These are phyloP conservation scores for Hylaea fasciaria DNA, from an alignment of 2,888 invertebrate genomes.

Conservation along the genomic window DNA sequence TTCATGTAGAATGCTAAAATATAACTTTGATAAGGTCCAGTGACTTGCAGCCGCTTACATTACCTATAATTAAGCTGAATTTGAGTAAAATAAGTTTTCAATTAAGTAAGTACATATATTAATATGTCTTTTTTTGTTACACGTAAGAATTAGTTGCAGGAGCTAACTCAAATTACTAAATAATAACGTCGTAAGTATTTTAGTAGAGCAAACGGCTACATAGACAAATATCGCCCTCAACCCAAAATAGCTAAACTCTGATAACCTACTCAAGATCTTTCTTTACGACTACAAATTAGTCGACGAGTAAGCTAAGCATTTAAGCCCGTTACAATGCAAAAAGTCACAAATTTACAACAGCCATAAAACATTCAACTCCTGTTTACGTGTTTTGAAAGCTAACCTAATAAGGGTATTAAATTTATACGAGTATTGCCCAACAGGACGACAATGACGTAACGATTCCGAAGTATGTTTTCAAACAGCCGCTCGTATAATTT, in stretches of 20 bases:
- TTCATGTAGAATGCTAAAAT: too few relatives aligned
- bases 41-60: too few relatives aligned
- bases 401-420: constrained; percentile 77
- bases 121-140: too few relatives aligned
- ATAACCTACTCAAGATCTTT: constrained; percentile 1
- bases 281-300: constrained; percentile 31
- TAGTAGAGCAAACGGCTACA: too few relatives aligned
- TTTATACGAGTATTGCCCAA: constrained; percentile 66
- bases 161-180: too few relatives aligned
- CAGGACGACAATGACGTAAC: constrained; percentile 70
- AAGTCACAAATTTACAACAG: constrained; percentile 59
- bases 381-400: constrained; percentile 72
- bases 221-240: background rate
- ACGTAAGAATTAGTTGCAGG: too few relatives aligned
- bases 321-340: constrained; percentile 48
- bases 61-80: too few relatives aligned
- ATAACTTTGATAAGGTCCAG: too few relatives aligned
- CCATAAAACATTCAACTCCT: constrained; percentile 65
- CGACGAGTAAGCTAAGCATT: constrained; percentile 21
- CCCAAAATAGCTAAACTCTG: background rate
- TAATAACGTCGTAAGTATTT: too few relatives aligned
- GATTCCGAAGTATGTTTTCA: constrained; percentile 70
- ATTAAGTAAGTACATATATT: too few relatives aligned
- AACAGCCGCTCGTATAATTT: constrained; percentile 75
- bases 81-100: too few relatives aligned